phyloP scores from a whole-genome alignment of 2,797 vertebrate species.

The Phataginus tricuspis region DNA sequence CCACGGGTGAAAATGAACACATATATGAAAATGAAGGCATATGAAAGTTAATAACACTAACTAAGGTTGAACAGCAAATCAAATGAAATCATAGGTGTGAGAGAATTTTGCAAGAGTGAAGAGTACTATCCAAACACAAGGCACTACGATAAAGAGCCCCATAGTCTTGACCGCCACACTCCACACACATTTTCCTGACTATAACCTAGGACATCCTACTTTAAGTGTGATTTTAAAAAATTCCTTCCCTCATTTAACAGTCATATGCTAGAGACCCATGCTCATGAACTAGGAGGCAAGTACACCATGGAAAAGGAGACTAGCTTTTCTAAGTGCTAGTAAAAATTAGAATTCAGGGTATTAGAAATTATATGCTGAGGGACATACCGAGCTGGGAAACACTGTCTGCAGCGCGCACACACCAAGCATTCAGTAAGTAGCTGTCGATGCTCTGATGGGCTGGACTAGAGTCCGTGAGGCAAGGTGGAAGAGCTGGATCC shows the following conservation, averaged over 20 bases:
- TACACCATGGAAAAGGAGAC: neutral
- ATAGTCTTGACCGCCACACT: neutral
- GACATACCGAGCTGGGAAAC: neutral
- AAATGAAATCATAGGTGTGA: constrained; percentile 58
- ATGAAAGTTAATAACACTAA: constrained; percentile 60
- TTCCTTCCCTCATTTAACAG: constrained; percentile 35
- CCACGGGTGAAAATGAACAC: constrained; percentile 45
- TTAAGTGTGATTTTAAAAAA: constrained; percentile 4
- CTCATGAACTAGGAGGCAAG: constrained; percentile 2
- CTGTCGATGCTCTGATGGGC: neutral
- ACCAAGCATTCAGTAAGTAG: neutral
- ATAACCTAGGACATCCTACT: neutral
- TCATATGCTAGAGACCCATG: neutral
- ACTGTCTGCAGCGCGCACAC: neutral
- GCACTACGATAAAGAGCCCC: constrained; percentile 11
- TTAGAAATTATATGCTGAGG: neutral
- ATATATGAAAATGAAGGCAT: neutral
- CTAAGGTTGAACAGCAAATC: constrained; percentile 59
- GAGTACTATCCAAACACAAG: neutral
- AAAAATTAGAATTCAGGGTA: neutral
- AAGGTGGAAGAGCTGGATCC: neutral
- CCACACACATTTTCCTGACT: neutral
- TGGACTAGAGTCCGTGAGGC: neutral
- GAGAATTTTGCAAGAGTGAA: neutral
- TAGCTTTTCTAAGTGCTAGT: neutral